phyloP scores from a whole-genome alignment of 2,888 invertebrate genomes.

The Xestobium rufovillosum region DNA sequence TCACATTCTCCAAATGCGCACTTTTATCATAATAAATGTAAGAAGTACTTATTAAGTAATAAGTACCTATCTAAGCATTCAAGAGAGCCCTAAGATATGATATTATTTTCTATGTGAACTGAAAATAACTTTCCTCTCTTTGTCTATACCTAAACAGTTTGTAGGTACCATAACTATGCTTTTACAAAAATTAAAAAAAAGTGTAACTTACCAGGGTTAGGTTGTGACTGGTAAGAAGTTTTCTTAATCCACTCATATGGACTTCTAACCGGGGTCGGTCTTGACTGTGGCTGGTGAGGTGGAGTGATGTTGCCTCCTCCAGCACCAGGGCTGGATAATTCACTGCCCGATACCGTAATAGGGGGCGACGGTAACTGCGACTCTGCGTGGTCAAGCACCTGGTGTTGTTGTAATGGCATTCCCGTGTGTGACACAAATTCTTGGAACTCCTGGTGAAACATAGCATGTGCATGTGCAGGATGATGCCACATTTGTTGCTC shows the following conservation, averaged over 20 bases:
- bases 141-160: too few species aligned
- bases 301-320: constrained; percentile 37
- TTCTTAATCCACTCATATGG: constrained; percentile 93
- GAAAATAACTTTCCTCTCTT: too few species aligned
- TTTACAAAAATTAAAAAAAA: too few species aligned
- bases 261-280: constrained; percentile 67
- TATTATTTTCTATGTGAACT: too few species aligned
- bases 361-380: constrained; percentile 50
- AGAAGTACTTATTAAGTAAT: too few species aligned
- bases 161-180: too few species aligned
- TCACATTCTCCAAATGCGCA: too few species aligned
- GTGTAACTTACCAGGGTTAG: constrained; percentile 66
- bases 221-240: constrained; percentile 75
- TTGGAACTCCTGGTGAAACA: constrained; percentile 45
- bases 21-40: too few species aligned
- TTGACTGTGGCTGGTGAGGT: constrained; percentile 42
- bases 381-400: constrained; percentile 39
- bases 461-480: constrained; percentile 38
- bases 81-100: too few species aligned
- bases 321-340: constrained; percentile 53
- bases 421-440: constrained; percentile 38
- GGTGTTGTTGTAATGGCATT: constrained; percentile 47
- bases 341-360: constrained; percentile 52
- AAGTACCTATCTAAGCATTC: too few species aligned
- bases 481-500: constrained; percentile 44